Evolutionary conservation across 2,888 invertebrate species (phyloP).

Genomic region (Tribolium freemani): DNA sequence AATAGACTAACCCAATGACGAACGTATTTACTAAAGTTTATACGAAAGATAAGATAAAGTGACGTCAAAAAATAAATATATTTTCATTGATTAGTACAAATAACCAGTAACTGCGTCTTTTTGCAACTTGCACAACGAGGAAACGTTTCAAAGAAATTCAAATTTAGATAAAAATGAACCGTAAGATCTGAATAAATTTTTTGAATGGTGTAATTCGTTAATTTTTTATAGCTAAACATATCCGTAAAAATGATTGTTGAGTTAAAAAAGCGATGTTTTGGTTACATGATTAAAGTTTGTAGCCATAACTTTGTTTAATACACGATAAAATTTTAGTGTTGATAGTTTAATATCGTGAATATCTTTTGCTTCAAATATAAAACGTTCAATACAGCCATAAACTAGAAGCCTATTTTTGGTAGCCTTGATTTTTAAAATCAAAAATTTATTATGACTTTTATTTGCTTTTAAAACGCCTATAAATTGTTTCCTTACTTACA

Average conservation of each 20-base stretch:
- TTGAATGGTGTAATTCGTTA: no score
- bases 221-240: background rate
- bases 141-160: no score
- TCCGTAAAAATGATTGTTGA: background rate
- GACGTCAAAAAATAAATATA: background rate
- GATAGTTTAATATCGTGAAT: background rate
- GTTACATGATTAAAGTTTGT: background rate
- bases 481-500: no score
- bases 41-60: conserved; percentile 19
- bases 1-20: background rate
- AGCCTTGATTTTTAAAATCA: background rate
- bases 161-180: no score
- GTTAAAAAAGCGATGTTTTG: background rate
- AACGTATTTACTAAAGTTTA: background rate
- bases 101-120: background rate
- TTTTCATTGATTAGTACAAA: background rate
- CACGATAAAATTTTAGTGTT: background rate
- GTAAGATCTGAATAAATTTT: background rate
- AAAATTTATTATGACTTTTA: no score
- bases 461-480: no score
- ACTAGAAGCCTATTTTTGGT: background rate
- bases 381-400: background rate
- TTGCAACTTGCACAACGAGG: background rate
- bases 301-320: background rate
- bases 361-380: background rate